Evolutionary conservation across 35 echinoderm and acorn worm species (phyloP), one percentile per base, ranked within the genome.

Genomic region (Lytechinus pictus): DNA sequence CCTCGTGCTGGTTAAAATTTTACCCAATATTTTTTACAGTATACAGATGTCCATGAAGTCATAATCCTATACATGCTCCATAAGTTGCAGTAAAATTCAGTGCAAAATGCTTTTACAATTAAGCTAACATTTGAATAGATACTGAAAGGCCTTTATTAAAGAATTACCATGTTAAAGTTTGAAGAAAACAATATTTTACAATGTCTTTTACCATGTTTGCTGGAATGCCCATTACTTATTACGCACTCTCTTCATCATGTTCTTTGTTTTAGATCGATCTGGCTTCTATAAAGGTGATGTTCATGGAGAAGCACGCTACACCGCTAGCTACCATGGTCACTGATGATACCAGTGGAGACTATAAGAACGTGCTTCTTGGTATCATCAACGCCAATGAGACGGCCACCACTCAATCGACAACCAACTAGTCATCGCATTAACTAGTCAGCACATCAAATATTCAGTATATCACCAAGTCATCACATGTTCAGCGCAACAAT

Each of bases 191-290:
- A 12, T 51, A 13, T 27, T 61, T 86, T 95, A 3, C 3, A 28
- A 72, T 66, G 3, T 10, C 5, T 86, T 27, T 16, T 86, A 0
- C 10, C 79, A 24, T 51, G 51, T 86, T 44, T 44, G 1, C 9
- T 28, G 7, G 10, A 9, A 10, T 33, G 19, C n/a, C n/a, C n/a
- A n/a, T n/a, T 27, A 29, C 51, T 52, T 29, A 27, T 72, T 9
- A 9, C n/a, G 9, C 29, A 2, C 27, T 44, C 4, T 94, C 55
- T 28, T 6, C 16, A 4, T 57, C 60, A 27, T 5, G 8, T 27
- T 79, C 55, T 95, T 52, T 54, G 11, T 93, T 14, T 10, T 24
- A 96, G 95, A 57, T 96, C 57, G 95, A 96, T 28, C 95, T 96
- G 24, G 95, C 57, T 13, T 55, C 52, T 9, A 96, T 96, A 27